A percentile compares a stretch with the other conserved stretches of the same genome.
Conservation (phyloP, 64 coral and sea anemone genomes). For the Cladopsammia gracilis region DNA sequence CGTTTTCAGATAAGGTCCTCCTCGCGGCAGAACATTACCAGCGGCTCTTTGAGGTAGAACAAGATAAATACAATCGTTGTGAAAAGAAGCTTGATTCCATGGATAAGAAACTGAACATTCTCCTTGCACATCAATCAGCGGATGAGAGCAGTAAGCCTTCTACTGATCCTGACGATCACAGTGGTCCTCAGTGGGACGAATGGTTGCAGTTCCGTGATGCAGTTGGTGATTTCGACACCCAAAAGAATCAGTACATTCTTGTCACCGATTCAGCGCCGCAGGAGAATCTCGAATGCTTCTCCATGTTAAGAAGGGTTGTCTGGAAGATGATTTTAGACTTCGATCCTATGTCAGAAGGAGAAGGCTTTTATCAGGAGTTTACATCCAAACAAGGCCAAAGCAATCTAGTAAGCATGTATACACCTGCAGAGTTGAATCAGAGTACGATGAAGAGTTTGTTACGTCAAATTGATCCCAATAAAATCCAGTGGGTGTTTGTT, state of each 20-base stretch:
- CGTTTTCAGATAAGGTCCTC: constrained; percentile 33
- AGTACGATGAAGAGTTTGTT: not conserved
- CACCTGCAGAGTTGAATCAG: constrained; percentile 49
- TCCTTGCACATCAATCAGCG: constrained; percentile 11
- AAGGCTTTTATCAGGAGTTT: constrained; percentile 68
- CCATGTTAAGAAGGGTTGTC: constrained; percentile 30
- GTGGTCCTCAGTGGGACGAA: constrained; percentile 63
- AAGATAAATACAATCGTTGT: not conserved
- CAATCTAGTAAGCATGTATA: constrained; percentile 48
- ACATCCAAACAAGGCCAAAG: constrained; percentile 18
- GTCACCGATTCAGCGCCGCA: constrained; percentile 17
- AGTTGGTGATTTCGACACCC: constrained; percentile 48
- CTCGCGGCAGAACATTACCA: constrained; percentile 26
- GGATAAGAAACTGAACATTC: not conserved
- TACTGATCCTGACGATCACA: not conserved
- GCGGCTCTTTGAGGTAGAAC: constrained; percentile 40
- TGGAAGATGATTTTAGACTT: constrained; percentile 86
- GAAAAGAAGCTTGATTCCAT: constrained; percentile 3
- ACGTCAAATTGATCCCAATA: constrained; percentile 53
- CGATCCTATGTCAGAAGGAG: constrained; percentile 64
- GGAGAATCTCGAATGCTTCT: constrained; percentile 1
- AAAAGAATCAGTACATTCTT: constrained; percentile 68
- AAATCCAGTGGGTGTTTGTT: constrained; percentile 80
- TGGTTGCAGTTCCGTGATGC: constrained; percentile 38
- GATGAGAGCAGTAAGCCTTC: not conserved